These are phyloP conservation scores for Pygoscelis adeliae DNA, from an alignment of 2,113 vertebrate genomes.

Conservation along the genomic window DNA sequence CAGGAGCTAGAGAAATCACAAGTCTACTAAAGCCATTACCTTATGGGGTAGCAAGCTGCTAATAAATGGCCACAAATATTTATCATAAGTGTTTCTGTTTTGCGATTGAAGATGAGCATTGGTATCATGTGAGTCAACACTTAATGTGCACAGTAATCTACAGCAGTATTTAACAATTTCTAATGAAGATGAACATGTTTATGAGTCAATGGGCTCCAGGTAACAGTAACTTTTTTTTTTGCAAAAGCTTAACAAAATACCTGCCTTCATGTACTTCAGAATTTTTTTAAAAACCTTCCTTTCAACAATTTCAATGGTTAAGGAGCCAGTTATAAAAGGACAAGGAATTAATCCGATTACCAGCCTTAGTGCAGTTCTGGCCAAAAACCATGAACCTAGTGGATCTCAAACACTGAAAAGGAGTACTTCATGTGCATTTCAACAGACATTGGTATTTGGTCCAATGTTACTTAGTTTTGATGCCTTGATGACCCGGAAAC, in stretches of 20 bases:
- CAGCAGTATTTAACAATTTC: not conserved
- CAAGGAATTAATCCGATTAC: not conserved
- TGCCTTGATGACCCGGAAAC: not conserved
- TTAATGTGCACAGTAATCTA: not conserved
- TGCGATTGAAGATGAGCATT: not conserved
- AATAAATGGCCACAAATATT: not conserved
- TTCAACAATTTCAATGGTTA: not conserved
- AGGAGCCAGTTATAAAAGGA: not conserved
- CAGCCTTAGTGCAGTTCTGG: not conserved
- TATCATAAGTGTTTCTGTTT: not conserved
- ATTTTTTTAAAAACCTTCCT: not conserved
- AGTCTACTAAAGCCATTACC: not conserved
- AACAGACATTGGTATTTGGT: not conserved
- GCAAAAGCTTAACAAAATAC: not conserved
- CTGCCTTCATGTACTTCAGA: not conserved
- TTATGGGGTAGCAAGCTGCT: not conserved
- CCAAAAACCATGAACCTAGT: not conserved
- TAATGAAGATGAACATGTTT: not conserved
- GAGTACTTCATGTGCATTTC: not conserved
- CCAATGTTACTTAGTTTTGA: not conserved
- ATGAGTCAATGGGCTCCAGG: not conserved
- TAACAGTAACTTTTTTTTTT: not conserved
- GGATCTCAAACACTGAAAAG: not conserved
- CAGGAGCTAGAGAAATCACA: not conserved
- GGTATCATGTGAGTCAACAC: not conserved